Conservation (phyloP, 2,797 vertebrate genomes). For the Xerus rutilus region DNA sequence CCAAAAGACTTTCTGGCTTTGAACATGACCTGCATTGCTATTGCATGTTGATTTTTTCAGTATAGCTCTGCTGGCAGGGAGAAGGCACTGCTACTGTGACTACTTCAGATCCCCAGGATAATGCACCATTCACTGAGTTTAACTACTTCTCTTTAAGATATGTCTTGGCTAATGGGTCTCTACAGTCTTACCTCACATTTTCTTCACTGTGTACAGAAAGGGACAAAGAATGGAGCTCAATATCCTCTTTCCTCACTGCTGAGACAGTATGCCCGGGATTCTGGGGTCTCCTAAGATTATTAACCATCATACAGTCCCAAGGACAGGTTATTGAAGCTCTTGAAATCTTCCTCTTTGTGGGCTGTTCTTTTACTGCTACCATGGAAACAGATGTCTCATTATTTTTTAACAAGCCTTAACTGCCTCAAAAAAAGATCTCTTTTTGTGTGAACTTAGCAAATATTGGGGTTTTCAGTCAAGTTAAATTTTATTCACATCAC, state of each 20-base stretch:
- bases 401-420: constrained; percentile 61
- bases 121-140: neutral
- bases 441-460: constrained; percentile 36
- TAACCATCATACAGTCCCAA: constrained; percentile 48
- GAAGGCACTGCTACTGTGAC: neutral
- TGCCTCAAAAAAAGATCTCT: constrained; percentile 52
- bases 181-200: neutral
- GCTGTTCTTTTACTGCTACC: constrained; percentile 29
- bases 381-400: constrained; percentile 70
- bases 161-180: neutral
- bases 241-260: neutral
- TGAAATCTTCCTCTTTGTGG: constrained; percentile 52
- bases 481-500: constrained; percentile 55
- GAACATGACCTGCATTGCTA: neutral
- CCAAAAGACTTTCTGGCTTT: neutral
- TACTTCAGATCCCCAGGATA: neutral
- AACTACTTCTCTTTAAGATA: constrained; percentile 27
- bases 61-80: neutral
- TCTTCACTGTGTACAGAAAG: neutral
- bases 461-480: constrained; percentile 40
- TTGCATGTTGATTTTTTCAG: neutral
- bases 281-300: neutral
- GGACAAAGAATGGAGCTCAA: neutral
- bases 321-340: constrained; percentile 34
- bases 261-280: neutral